Evolutionary conservation across 2,113 vertebrate species (phyloP), one percentile per base, ranked within the genome.

Genomic region (Atractosteus spatula): DNA sequence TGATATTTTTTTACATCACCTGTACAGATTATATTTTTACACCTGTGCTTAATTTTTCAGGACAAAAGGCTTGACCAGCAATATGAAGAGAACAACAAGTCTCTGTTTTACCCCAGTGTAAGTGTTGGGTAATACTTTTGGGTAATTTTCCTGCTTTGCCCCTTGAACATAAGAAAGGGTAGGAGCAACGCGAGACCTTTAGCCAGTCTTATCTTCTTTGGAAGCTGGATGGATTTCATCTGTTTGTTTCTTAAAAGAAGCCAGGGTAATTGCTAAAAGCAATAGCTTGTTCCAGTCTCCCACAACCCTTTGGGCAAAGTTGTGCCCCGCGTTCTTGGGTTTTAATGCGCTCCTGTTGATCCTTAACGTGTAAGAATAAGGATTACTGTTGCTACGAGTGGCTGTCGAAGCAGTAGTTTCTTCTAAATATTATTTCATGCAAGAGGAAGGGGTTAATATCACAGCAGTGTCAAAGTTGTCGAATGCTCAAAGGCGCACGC

Each of bases 11-110:
- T 29, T 29, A 29, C 29, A 29, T 29, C 29, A 29, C 29, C 29
- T 29, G 29, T 29, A 29, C 57, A n/a, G 12, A n/a, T 5, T 3
- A n/a, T 59, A 29, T 13, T 13, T 6, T 59, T 11, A 51, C 47
- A 51, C 5, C 47, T 51, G 5, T 10, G 47, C 10, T 51, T 51
- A 3, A 13, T 41, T 70, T 63, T 85, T 55, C 61, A 99, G 97
- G 97, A 99, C 87, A 97, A 99, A 91, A 95, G 94, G 56, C 76
- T 99, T 77, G 97, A 99, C 81, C 92, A 92, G 79, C 94, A 99
- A 79, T 99, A 96, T 0, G 96, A 97, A 79, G 94, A 97, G 83
- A 94, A 87, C 81, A 89, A 90, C 0, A 96, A 95, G 77, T 88
- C 90, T 29, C 85, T 96, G 10, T 95, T 92, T 70, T 92, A 87